These are phyloP conservation scores for Aspiorhynchus laticeps DNA, from an alignment of 2,113 vertebrate genomes.

Conservation along the genomic window DNA sequence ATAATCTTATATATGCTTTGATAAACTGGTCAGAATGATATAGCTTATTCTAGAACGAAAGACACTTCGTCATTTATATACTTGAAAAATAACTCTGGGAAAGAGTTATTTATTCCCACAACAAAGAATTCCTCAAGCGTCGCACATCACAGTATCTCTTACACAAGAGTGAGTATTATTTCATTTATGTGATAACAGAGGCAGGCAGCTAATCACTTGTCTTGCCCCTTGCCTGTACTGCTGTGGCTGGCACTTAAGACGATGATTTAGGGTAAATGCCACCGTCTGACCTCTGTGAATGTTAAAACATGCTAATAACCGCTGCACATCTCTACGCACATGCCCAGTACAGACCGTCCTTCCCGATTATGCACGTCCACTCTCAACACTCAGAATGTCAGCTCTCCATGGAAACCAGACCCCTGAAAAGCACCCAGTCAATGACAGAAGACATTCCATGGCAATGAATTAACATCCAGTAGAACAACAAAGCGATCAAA, in stretches of 20 bases:
- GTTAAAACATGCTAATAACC: slow-evolving; percentile 47
- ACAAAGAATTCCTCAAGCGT: background rate
- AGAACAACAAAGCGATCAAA: slow-evolving; percentile 25
- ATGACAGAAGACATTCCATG: slow-evolving; percentile 43
- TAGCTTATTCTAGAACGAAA: background rate
- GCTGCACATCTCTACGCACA: slow-evolving; percentile 28
- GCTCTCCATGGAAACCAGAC: slow-evolving; percentile 50
- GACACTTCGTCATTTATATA: background rate
- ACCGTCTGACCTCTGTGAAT: slow-evolving; percentile 45
- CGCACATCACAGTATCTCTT: background rate
- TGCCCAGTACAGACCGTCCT: slow-evolving; percentile 31
- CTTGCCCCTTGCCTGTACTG: slow-evolving; percentile 24
- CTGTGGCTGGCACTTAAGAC: background rate
- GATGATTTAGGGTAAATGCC: slow-evolving; percentile 42
- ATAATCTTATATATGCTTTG: slow-evolving; percentile 45
- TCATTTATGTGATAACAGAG: slow-evolving; percentile 8
- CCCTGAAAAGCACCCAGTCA: slow-evolving; percentile 23
- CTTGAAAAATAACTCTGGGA: background rate
- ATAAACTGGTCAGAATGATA: slow-evolving; percentile 24
- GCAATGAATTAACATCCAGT: slow-evolving; percentile 33
- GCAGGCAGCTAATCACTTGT: slow-evolving; percentile 26
- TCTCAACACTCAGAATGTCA: slow-evolving; percentile 47
- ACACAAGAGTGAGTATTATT: slow-evolving; percentile 1
- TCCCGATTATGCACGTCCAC: slow-evolving; percentile 41
- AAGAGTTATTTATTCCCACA: background rate